Evolutionary conservation across 2,113 vertebrate species (phyloP).

Genomic region (Indicator maculatus): DNA sequence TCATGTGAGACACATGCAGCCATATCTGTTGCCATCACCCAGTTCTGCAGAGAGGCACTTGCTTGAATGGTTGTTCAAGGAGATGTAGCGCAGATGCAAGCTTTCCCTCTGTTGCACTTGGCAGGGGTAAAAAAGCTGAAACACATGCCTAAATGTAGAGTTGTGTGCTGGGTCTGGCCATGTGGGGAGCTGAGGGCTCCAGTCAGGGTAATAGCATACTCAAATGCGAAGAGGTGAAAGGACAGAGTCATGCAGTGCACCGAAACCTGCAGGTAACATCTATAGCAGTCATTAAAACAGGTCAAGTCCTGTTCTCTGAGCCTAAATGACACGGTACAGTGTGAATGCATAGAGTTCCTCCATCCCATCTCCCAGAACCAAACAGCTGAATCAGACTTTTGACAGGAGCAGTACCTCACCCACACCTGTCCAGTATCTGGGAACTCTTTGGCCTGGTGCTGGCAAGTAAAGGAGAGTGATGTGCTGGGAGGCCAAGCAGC

Average conservation of each 20-base stretch:
- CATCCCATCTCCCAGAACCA: not conserved
- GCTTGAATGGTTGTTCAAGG: not conserved
- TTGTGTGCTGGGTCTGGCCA: not conserved
- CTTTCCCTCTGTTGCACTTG: not conserved
- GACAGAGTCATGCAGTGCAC: not conserved
- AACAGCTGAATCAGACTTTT: rapidly evolving
- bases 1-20: not conserved
- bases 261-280: not conserved
- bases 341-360: not conserved
- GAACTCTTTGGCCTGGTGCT: not conserved
- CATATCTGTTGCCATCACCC: not conserved
- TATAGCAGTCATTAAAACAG: not conserved
- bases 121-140: rapidly evolving
- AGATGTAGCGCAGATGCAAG: not conserved
- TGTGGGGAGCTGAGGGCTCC: not conserved
- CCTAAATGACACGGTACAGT: rapidly evolving
- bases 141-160: not conserved
- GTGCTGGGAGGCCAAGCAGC: not conserved
- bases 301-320: not conserved
- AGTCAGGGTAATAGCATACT: not conserved
- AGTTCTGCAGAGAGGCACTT: not conserved
- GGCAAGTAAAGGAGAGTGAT: not conserved
- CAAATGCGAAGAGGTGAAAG: not conserved
- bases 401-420: not conserved
- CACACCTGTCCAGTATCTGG: no score